Conservation (phyloP, 92 coral and sea anemone genomes). For the Micromussa lordhowensis region DNA sequence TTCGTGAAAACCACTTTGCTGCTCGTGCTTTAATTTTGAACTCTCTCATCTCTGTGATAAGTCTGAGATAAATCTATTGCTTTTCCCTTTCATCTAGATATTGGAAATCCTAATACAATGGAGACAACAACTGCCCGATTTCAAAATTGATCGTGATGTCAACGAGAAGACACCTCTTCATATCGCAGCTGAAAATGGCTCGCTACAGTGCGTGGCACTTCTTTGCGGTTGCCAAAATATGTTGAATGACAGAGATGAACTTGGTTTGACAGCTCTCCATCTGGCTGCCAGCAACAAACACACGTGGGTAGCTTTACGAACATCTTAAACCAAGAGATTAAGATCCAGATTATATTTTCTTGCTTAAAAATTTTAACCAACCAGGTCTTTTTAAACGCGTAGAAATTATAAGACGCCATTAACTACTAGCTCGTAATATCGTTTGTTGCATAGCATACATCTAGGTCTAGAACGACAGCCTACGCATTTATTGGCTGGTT, state of each 20-base stretch:
- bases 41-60: too few relatives aligned
- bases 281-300: conserved; percentile 71
- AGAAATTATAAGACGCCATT: too few relatives aligned
- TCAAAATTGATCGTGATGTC: conserved; percentile 31
- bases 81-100: conserved; percentile 5
- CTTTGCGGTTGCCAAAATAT: conserved; percentile 32
- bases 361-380: too few relatives aligned
- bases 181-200: conserved; percentile 68
- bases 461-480: too few relatives aligned
- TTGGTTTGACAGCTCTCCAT: conserved; percentile 75
- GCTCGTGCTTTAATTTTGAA: too few relatives aligned
- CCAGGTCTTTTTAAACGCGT: too few relatives aligned
- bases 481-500: too few relatives aligned
- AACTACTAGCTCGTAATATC: too few relatives aligned
- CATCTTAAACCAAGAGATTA: neutral
- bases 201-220: conserved; percentile 53
- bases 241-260: conserved; percentile 34
- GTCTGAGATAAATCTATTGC: too few relatives aligned
- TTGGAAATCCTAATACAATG: conserved; percentile 35
- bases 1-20: too few relatives aligned
- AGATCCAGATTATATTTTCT: too few relatives aligned
- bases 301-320: conserved; percentile 39
- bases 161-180: conserved; percentile 75
- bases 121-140: neutral
- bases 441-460: too few relatives aligned